Evolutionary conservation across 2,888 invertebrate genomes (phyloP), one percentile per base, ranked within the genome.

Genomic region (Coenonympha arcania): DNA sequence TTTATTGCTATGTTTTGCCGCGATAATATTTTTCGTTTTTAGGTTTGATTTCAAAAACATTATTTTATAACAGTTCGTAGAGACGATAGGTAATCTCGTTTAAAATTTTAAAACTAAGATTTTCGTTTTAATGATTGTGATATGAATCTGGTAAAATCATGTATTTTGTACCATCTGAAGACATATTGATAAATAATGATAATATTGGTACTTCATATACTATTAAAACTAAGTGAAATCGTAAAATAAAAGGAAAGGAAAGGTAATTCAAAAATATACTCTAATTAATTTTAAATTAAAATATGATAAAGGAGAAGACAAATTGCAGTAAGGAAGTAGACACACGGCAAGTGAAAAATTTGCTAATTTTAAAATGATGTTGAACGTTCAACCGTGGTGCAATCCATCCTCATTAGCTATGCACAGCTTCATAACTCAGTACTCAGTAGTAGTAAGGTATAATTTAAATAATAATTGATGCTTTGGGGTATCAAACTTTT

Each of bases 331-430:
- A 71, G 75, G 68, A 60, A 62, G 36, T 45, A 44, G 15, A 22
- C 24, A 44, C 22, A 22, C 24, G 66, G 63, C 63, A 61, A 72
- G 76, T 78, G 79, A 80, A 81, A 80, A 82, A 80, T 80, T 76
- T 71, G 73, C 77, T 80, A 79, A 79, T 79, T 76, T 71, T 68
- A 64, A 74, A 76, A 73, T 71, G 71, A 71, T 47, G 45, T 31
- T 26, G 61, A 66, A 67, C 68, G 60, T 22, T 20, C 46, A 41
- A 36, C 18, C 63, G 63, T 61, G 64, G 68, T 64, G 79, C 80
- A 76, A 83, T 84, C 82, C 72, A 73, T 84, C 81, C 77, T 83
- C 83, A 84, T 84, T 84, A 83, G 78, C 66, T 13, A 28, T 18
- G 19, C 18, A 26, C 44, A 19, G 18, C 37, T 45, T 28, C 28